Conservation (phyloP, 2,888 invertebrate genomes). For the Eilema depressum region DNA sequence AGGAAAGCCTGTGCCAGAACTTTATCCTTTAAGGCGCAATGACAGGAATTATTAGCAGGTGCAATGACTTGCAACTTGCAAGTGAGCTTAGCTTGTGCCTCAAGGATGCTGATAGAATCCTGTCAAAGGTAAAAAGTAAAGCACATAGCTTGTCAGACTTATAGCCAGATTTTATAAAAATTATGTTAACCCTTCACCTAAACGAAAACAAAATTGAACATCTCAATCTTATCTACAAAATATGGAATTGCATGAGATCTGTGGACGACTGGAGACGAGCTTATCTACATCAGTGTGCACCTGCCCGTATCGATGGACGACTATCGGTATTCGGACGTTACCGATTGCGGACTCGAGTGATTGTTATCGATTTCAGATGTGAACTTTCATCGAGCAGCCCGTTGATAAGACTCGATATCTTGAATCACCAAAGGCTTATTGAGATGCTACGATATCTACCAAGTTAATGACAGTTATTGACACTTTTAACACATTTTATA, state of each 20-base stretch:
- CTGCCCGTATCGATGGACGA: constrained; percentile 55
- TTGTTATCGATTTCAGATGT: constrained; percentile 40
- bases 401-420: constrained; percentile 11
- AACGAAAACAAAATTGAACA: constrained; percentile 16
- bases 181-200: constrained; percentile 15
- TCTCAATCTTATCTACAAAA: constrained; percentile 53
- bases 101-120: too few relatives aligned
- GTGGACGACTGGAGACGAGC: constrained; percentile 39
- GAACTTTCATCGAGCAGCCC: constrained; percentile 7
- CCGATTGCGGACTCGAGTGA: constrained; percentile 41
- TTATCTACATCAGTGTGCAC: constrained; percentile 48
- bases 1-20: too few relatives aligned
- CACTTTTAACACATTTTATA: neutral
- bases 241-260: constrained; percentile 62
- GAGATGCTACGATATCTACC: too few relatives aligned
- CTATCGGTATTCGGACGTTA: constrained; percentile 52
- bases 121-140: neutral
- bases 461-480: neutral
- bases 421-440: neutral
- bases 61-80: too few relatives aligned
- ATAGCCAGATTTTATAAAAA: constrained; percentile 10
- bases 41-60: too few relatives aligned
- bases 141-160: too few relatives aligned
- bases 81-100: too few relatives aligned
- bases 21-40: too few relatives aligned